Evolutionary conservation across 2,797 vertebrate genomes (phyloP).

Genomic region (Cossypha dichroa): DNA sequence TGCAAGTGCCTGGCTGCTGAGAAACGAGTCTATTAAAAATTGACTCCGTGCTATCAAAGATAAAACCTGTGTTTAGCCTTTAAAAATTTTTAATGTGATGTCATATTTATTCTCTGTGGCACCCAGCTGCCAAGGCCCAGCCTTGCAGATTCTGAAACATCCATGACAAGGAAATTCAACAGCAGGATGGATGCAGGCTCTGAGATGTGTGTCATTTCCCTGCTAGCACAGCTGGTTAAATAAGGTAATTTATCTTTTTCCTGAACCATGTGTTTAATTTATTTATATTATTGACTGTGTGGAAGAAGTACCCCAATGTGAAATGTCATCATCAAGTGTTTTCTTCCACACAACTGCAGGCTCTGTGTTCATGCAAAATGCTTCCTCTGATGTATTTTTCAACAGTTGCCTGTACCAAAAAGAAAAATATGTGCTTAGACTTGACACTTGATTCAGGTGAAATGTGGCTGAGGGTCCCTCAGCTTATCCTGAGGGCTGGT

Average conservation of each 20-base stretch:
- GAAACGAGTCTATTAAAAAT: neutral
- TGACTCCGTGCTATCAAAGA: neutral
- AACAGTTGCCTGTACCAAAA: neutral
- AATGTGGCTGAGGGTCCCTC: neutral
- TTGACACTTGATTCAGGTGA: neutral
- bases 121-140: neutral
- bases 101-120: neutral
- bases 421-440: neutral
- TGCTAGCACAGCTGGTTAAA: slow-evolving; percentile 12
- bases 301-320: neutral
- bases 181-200: neutral
- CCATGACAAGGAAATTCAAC: neutral
- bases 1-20: neutral
- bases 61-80: slow-evolving; percentile 11
- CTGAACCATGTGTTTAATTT: neutral
- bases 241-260: slow-evolving; percentile 22
- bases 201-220: neutral
- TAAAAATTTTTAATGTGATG: neutral
- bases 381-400: neutral
- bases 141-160: neutral
- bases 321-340: neutral
- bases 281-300: slow-evolving; percentile 30
- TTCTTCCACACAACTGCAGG: neutral
- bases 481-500: neutral
- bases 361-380: neutral